Evolutionary conservation across 1,140 invertebrate species (phyloP).

Genomic region (Lepidurus couesii): DNA sequence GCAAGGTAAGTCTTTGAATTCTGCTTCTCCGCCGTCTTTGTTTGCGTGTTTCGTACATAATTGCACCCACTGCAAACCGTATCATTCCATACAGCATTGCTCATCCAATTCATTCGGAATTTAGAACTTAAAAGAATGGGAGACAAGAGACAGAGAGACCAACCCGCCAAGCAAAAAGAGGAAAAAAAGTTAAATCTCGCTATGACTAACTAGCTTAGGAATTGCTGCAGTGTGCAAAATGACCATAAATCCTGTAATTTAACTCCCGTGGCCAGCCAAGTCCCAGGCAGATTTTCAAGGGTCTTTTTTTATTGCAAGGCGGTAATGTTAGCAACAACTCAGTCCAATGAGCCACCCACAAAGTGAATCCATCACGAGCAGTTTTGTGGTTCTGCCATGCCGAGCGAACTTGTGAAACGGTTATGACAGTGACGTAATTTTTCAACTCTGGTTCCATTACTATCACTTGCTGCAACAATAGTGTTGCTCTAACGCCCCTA

Average conservation of each 20-base stretch:
- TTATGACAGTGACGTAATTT: background rate
- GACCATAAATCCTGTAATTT: conserved; percentile 19
- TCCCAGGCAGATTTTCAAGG: background rate
- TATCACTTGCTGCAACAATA: background rate
- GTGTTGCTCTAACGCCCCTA: background rate
- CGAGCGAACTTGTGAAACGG: background rate
- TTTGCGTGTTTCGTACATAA: background rate
- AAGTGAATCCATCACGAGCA: conserved; percentile 4
- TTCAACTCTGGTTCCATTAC: background rate
- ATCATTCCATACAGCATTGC: background rate
- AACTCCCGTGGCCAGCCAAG: background rate
- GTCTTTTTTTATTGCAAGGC: background rate
- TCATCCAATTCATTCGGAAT: background rate
- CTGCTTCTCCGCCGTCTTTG: background rate
- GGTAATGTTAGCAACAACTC: background rate
- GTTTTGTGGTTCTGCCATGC: conserved; percentile 2
- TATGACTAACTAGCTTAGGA: background rate
- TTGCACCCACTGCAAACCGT: background rate
- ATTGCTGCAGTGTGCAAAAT: background rate
- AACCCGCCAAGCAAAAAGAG: background rate
- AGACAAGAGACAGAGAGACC: background rate
- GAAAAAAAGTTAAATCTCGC: background rate
- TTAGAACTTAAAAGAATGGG: background rate
- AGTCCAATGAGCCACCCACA: background rate
- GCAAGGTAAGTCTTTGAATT: background rate